phyloP scores from a whole-genome alignment of 2,888 invertebrate genomes.

The Drosophila rubida region DNA sequence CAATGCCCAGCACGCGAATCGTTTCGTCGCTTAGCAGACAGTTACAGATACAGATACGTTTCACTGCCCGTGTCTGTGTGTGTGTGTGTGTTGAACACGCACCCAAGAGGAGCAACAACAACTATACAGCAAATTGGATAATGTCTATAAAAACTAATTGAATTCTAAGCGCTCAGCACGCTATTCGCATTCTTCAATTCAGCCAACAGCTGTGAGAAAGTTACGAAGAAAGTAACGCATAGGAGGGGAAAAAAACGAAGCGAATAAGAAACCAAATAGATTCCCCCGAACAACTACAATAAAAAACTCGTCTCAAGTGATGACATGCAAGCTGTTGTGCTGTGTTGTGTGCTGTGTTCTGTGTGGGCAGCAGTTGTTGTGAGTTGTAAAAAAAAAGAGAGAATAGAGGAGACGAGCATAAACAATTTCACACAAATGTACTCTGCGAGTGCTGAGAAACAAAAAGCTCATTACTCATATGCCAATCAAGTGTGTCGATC shows the following conservation, averaged over 20 bases:
- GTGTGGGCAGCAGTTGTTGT: slow-evolving; percentile 48
- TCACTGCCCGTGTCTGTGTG: slow-evolving; percentile 15
- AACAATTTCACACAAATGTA: slow-evolving; percentile 71
- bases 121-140: slow-evolving; percentile 77
- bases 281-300: slow-evolving; percentile 30
- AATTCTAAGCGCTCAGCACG: slow-evolving; percentile 80
- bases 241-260: slow-evolving; percentile 42
- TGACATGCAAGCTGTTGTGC: slow-evolving; percentile 72
- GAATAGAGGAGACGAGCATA: slow-evolving; percentile 28
- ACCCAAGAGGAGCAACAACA: slow-evolving; percentile 42
- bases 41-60: slow-evolving; percentile 66
- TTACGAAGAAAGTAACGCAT: slow-evolving; percentile 50
- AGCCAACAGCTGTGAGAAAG: slow-evolving; percentile 72
- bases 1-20: slow-evolving; percentile 75
- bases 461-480: slow-evolving; percentile 81
- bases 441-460: slow-evolving; percentile 51
- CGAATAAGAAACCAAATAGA: slow-evolving; percentile 41
- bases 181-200: slow-evolving; percentile 65
- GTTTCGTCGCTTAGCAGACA: slow-evolving; percentile 66
- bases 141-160: slow-evolving; percentile 81
- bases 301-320: slow-evolving; percentile 65
- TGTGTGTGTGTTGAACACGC: slow-evolving; percentile 58
- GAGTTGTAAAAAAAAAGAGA: slow-evolving; percentile 36
- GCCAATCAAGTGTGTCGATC: slow-evolving; percentile 66
- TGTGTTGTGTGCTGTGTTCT: slow-evolving; percentile 33